Evolutionary conservation across 2,797 vertebrate species (phyloP).

Genomic region (Jordanella pulchra): DNA sequence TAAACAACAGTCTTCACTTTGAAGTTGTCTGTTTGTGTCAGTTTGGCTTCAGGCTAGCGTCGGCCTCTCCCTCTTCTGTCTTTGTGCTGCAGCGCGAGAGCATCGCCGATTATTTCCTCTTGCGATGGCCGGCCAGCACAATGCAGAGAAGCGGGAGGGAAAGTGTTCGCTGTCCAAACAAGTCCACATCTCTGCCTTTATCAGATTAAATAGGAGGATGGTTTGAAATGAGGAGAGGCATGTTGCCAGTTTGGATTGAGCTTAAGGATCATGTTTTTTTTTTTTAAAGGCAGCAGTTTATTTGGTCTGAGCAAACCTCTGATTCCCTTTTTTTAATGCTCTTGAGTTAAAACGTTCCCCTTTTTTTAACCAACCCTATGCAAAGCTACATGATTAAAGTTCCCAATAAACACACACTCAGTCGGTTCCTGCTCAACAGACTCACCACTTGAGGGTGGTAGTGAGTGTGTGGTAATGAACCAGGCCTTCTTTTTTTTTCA

Average conservation of each 20-base stretch:
- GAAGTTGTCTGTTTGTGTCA: constrained; percentile 83
- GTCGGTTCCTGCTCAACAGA: constrained; percentile 19
- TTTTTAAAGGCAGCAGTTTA: not conserved
- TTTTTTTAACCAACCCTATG: not conserved
- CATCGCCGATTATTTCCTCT: constrained; percentile 61
- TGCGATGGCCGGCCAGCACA: constrained; percentile 50
- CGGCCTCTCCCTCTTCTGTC: constrained; percentile 72
- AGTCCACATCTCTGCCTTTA: constrained; percentile 12
- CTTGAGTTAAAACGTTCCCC: not conserved
- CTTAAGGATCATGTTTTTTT: constrained; percentile 1
- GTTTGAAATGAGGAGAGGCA: constrained; percentile 4
- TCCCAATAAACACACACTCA: constrained; percentile 16
- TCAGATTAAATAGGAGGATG: constrained; percentile 32
- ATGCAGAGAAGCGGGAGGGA: constrained; percentile 16
- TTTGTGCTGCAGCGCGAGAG: constrained; percentile 68
- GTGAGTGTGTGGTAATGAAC: constrained; percentile 58
- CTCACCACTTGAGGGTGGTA: constrained; percentile 72
- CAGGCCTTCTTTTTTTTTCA: constrained; percentile 18
- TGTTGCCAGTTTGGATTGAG: constrained; percentile 12
- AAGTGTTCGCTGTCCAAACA: constrained; percentile 36
- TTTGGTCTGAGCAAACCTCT: constrained; percentile 3
- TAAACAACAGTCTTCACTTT: constrained; percentile 83
- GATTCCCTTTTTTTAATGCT: constrained; percentile 5
- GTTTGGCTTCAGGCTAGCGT: constrained; percentile 78
- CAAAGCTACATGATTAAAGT: constrained; percentile 7